These are phyloP conservation scores for Tricholaema leucomelas DNA, from an alignment of 2,113 vertebrate genomes.

Conservation along the genomic window DNA sequence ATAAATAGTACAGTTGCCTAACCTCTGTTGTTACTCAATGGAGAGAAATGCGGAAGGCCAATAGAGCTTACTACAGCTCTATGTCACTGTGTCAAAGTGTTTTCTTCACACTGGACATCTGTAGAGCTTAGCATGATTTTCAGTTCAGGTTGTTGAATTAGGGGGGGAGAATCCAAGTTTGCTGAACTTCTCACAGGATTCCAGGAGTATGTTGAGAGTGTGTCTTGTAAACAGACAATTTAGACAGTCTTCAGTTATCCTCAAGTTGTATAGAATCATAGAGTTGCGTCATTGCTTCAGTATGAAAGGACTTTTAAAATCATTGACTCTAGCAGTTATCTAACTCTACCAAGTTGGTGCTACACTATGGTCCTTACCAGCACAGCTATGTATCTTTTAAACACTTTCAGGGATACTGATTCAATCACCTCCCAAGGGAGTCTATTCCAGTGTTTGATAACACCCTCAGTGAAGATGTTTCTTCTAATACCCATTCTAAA, in stretches of 20 bases:
- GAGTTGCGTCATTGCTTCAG: too few species aligned
- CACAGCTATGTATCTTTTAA: too few species aligned
- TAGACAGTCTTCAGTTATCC: background rate
- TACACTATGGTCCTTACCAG: too few species aligned
- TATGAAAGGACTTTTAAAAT: too few species aligned
- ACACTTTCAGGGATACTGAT: too few species aligned
- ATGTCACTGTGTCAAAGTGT: background rate
- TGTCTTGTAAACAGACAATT: background rate
- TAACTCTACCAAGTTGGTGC: too few species aligned
- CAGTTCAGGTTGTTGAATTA: background rate
- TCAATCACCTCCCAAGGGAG: too few species aligned
- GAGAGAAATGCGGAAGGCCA: background rate
- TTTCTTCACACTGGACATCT: background rate
- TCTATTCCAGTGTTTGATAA: too few species aligned
- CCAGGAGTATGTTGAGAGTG: background rate
- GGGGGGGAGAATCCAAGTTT: background rate
- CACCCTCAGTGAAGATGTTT: too few species aligned
- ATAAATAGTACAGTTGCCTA: slow-evolving; percentile 6
- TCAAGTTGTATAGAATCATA: background rate
- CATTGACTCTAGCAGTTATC: too few species aligned
- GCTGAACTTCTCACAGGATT: background rate
- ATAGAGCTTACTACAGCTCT: background rate
- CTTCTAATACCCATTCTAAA: too few species aligned
- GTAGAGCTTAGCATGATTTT: background rate
- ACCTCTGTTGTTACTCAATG: background rate